A percentile compares a stretch with the other conserved stretches of the same genome.
phyloP scores from a whole-genome alignment of 2,888 invertebrate genomes.

The Resseliella maxima region DNA sequence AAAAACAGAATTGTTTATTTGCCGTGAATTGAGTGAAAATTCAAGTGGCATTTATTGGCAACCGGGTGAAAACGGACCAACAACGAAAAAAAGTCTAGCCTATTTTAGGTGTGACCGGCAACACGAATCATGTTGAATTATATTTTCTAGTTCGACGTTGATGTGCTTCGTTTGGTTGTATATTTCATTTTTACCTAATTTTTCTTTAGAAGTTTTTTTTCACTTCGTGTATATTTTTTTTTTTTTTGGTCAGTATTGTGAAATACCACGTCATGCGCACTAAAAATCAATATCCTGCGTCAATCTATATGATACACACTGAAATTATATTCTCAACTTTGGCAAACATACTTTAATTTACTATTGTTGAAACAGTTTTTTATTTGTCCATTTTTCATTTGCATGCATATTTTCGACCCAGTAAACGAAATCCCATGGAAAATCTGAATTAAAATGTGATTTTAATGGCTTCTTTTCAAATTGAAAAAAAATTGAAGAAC shows the following conservation, averaged over 20 bases:
- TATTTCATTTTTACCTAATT: neutral
- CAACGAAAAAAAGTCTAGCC: conserved; percentile 14
- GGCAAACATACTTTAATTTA: neutral
- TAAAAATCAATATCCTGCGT: conserved; percentile 48
- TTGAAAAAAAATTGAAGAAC: neutral
- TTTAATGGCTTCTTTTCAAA: neutral
- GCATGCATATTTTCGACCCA: neutral
- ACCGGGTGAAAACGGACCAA: neutral
- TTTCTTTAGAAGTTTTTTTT: neutral
- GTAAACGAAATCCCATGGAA: neutral
- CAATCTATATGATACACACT: conserved; percentile 31
- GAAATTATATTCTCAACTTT: neutral
- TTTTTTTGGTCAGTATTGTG: neutral
- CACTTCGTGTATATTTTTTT: neutral
- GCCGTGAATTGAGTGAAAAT: neutral
- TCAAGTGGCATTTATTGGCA: neutral
- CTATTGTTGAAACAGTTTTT: neutral
- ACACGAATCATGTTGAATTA: neutral
- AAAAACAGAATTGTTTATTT: neutral
- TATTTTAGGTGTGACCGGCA: conserved; percentile 46
- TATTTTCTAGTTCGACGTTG: neutral
- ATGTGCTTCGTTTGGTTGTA: neutral
- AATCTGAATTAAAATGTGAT: neutral
- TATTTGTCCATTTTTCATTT: neutral
- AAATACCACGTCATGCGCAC: conserved; percentile 51